phyloP scores from a whole-genome alignment of 2,797 vertebrate species.

The Chloroceryle inda region DNA sequence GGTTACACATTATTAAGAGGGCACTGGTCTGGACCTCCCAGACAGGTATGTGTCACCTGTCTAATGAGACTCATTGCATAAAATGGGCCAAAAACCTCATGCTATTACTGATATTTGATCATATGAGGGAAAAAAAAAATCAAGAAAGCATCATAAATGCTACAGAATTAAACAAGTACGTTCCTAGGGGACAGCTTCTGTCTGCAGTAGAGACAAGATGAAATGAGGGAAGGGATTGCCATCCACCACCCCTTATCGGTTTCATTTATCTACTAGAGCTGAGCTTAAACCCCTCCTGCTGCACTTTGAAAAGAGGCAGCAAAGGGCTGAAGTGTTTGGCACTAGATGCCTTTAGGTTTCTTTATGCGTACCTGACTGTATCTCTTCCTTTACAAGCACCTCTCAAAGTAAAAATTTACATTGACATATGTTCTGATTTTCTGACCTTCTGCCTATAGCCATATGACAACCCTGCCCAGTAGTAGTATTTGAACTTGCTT shows the following conservation, averaged over 20 bases:
- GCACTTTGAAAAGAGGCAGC: background rate
- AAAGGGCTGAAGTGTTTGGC: background rate
- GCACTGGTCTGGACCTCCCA: background rate
- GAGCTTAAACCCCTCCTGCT: background rate
- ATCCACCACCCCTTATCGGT: background rate
- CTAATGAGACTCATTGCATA: background rate
- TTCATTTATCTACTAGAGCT: background rate
- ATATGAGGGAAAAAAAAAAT: background rate
- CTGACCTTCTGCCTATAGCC: background rate
- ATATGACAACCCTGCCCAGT: background rate
- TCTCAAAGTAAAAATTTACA: background rate
- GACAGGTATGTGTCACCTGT: no score
- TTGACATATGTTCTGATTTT: constrained; percentile 22
- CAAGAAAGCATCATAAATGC: background rate
- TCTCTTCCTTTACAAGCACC: background rate
- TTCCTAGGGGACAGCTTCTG: background rate
- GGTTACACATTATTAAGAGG: background rate
- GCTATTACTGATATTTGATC: background rate
- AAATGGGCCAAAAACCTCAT: background rate
- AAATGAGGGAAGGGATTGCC: background rate
- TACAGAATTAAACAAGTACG: background rate
- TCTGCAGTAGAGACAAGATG: background rate
- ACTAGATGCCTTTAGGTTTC: background rate
- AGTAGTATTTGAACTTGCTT: background rate
- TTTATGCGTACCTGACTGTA: background rate